phyloP scores from a whole-genome alignment of 2,797 vertebrate genomes.

The Enteromius mattozi region DNA sequence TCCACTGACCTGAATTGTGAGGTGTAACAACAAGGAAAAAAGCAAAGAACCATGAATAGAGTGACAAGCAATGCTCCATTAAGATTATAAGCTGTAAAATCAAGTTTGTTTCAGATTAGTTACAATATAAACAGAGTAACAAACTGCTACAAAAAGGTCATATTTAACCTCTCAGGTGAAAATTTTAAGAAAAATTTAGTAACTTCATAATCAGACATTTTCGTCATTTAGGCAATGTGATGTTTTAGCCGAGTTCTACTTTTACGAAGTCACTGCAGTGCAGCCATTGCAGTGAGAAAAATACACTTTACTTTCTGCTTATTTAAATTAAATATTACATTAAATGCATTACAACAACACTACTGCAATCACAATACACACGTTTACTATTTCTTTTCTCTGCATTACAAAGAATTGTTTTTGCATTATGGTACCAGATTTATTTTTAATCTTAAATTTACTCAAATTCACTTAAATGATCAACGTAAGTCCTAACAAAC shows the following conservation, averaged over 20 bases:
- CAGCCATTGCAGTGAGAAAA: not conserved
- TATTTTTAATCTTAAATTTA: too few species aligned
- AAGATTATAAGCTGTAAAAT: not conserved
- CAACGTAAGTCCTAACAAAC: not conserved
- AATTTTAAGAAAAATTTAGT: too few species aligned
- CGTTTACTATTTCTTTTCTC: not conserved
- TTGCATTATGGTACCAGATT: not conserved
- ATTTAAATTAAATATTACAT: not conserved
- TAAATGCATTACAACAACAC: not conserved
- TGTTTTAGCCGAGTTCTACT: too few species aligned
- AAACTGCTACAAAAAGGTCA: not conserved
- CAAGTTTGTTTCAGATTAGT: not conserved
- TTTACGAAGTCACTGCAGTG: too few species aligned
- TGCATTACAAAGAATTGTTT: not conserved
- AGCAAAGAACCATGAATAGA: not conserved
- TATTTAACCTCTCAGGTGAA: not conserved
- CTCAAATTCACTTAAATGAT: not conserved
- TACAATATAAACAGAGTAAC: not conserved
- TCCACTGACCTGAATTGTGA: slow-evolving; percentile 24
- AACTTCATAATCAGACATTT: too few species aligned
- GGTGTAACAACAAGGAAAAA: not conserved
- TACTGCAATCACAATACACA: not conserved
- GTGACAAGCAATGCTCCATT: not conserved
- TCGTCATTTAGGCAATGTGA: too few species aligned
- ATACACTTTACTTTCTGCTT: not conserved